A percentile compares a stretch with the other conserved stretches of the same genome.
These are phyloP conservation scores for Antheraea assamensis DNA, from an alignment of 2,888 invertebrate species.

Conservation along the genomic window DNA sequence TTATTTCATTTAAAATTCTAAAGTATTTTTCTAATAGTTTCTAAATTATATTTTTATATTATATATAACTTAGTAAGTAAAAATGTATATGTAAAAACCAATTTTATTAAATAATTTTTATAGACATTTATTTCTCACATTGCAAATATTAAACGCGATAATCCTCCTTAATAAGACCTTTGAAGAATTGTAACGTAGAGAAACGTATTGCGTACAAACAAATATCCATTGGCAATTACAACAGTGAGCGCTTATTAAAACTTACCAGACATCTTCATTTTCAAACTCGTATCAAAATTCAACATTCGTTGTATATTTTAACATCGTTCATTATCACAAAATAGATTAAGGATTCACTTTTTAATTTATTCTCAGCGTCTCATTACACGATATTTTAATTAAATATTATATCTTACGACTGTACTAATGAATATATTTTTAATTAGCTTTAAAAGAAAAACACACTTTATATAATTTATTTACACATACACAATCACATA, in stretches of 20 bases:
- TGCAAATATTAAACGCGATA: neutral
- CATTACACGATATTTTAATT: neutral
- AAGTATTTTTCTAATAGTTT: neutral
- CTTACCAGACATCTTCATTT: conserved; percentile 79
- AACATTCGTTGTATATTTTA: conserved; percentile 44
- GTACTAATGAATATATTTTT: neutral
- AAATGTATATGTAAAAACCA: neutral
- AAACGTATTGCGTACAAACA: neutral
- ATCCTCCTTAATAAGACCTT: too few species aligned
- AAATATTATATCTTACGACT: neutral
- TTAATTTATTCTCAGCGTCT: neutral
- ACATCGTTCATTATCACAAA: conserved; percentile 29
- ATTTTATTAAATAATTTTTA: neutral
- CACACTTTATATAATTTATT: neutral
- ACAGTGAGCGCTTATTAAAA: conserved; percentile 23
- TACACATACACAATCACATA: neutral
- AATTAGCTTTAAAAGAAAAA: neutral
- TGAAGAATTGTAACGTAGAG: neutral
- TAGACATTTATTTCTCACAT: neutral
- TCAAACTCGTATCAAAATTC: conserved; percentile 56
- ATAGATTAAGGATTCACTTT: conserved; percentile 5
- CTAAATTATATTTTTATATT: neutral
- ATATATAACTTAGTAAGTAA: too few species aligned
- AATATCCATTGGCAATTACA: too few species aligned
- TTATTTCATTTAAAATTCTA: neutral